Base-by-base conservation (phyloP, 1,140 invertebrate species). In the Lordiphosa clarofinis region DNA sequence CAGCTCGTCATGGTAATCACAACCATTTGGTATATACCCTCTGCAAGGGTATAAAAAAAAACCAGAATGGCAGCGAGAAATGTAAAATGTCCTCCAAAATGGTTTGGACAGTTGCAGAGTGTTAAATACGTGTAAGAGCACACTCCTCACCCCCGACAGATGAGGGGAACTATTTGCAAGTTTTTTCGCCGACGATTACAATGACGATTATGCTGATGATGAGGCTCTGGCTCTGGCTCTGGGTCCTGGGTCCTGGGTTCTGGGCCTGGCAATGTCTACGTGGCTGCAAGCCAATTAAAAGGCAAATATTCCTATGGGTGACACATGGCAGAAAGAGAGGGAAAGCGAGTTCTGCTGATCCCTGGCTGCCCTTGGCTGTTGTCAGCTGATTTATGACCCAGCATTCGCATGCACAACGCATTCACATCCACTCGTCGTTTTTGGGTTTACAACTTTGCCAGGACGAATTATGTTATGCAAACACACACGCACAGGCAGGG, bases 381-480 rank as follows among this genome's bases (percentile, higher is more conserved):
- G 55, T 59, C 64, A 49, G 35, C 64, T 68, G 64, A 68, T 68
- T 68, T 68, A 68, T 68, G 64, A 46, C 64, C 24, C 64, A 42
- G 55, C 54, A 67, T 67, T 67, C 64, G 58, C 63, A 67, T 67
- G 63, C 63, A 67, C 62, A 61, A 24, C 24, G 39, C 55, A 24
- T 12, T 9, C 15, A 12, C 49, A 28, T 3, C 10, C 24, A 2
- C 24, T 59, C 44, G 40, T 68, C 64, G 64, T 15, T 67, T 67
- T 67, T 48, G 36, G 64, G 56, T 67, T 65, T 68, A 68, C 63
- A 67, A 67, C 64, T 68, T 58, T 67, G 55, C 63, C 64, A 59
- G 63, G 50, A 67, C 56, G 64, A 67, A 68, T 68, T 67, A 68
- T 68, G 64, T 67, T 53, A 68, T 68, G 64, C 65, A 68, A 68